Base-by-base conservation (phyloP, 2,113 vertebrate species). In the Paracanthobrama guichenoti region DNA sequence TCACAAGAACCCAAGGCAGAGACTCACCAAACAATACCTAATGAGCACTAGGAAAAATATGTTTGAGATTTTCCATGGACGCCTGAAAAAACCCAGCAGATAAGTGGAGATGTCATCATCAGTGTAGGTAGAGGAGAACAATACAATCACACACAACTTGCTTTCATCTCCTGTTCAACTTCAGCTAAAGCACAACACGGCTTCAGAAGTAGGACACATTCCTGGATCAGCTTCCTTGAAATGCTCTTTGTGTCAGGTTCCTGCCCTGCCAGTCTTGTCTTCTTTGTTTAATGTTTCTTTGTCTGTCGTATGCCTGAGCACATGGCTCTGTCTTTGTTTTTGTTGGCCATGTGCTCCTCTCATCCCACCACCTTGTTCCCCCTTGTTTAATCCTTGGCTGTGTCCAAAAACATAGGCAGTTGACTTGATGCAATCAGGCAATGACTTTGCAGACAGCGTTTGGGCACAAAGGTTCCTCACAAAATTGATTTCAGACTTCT, bases 11-110 rank as follows among this genome's bases (percentile, higher is more conserved):
- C 74, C 39, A 73, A 64, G 71, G 67, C 78, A 80, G 42, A 80
- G 35, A 57, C 66, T 28, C 10, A 0, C n/a, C 18, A 28, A 84
- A 83, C 82, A 57, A 66, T 59, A 84, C n/a, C 11, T 87, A 84
- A 80, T 80, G 78, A 80, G 26, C 44, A 66, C 57, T 79, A 28
- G 77, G n/a, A 4, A 24, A 31, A 26, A 5, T 48, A n/a, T 6
- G 60, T 64, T 80, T 80, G 26, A 50, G 78, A 46, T 80, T 50
- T 64, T 50, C 44, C 59, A 22, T 44, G 31, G 24, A 67, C 6
- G 44, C 60, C 59, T 66, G 35, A 66, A 80, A 42, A 80, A 80
- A 31, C 66, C 78, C 6, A 8, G 42, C 42, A 50, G 60, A 24
- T 80, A 42, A 80, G 78, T 10, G 16, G 42, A 64, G 42, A 44